Evolutionary conservation across 2,113 vertebrate genomes (phyloP).

Genomic region (Coreoperca whiteheadi): DNA sequence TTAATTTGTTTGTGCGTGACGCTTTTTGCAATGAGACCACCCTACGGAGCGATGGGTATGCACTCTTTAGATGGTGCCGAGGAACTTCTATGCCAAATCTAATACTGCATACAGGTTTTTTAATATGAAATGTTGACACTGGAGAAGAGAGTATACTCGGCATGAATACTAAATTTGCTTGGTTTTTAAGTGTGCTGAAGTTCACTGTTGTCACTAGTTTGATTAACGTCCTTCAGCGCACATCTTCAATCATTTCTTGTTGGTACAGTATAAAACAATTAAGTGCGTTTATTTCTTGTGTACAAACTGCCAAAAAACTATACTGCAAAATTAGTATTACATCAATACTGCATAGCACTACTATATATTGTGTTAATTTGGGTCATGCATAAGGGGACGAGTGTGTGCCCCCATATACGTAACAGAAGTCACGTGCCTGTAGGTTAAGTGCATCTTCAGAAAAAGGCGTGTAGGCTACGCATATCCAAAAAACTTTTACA

Average conservation of each 20-base stretch:
- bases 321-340: background rate
- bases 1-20: constrained; percentile 9
- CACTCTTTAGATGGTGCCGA: background rate
- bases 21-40: background rate
- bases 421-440: background rate
- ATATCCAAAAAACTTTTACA: too few relatives aligned
- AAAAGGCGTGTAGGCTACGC: too few relatives aligned
- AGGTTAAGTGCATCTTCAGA: too few relatives aligned
- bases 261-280: background rate
- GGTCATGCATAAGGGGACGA: background rate
- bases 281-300: background rate
- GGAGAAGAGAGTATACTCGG: background rate
- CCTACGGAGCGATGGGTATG: background rate
- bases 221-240: background rate
- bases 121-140: background rate
- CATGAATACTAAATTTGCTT: background rate
- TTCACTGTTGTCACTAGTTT: background rate
- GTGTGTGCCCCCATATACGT: background rate
- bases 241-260: background rate
- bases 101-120: background rate
- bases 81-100: background rate
- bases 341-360: background rate
- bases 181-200: background rate
- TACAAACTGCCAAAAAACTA: background rate
- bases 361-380: background rate